Evolutionary conservation across 2,888 invertebrate genomes (phyloP), one percentile per base, ranked within the genome.

Genomic region (Synergus itoensis): DNA sequence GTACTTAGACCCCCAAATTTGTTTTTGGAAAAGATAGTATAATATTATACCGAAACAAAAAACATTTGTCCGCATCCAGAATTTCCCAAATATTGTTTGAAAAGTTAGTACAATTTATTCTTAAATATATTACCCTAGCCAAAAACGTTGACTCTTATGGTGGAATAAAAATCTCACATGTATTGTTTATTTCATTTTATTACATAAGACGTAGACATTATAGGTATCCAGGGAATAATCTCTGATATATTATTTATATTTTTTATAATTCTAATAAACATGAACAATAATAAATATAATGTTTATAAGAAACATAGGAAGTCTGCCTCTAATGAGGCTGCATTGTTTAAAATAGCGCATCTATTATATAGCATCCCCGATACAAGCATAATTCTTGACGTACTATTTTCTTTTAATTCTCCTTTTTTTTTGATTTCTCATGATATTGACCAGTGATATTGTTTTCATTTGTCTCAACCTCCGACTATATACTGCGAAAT

Each of bases 261-360:
- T 79, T 84, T 86, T 89, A 88, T 91, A 89, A 90, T 90, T 92
- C 91, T 91, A 92, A 89, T 91, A 91, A 92, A 92, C 92, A 91
- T 92, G 91, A 92, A 91, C 92, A 92, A 91, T 92, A 89, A 91
- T 92, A 91, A 92, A 91, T 91, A 91, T 90, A 91, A 89, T 88
- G 90, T 90, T 88, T 91, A 90, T 88, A 88, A 90, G 89, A 91
- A 73, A 92, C 89, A 84, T 89, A 91, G 88, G 90, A 90, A 91
- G 90, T 90, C 87, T 89, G 91, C 90, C 87, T 87, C 88, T 89
- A 91, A 90, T 90, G 89, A 91, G 90, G 89, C 90, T 89, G 91
- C 89, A 87, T 88, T 84, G 85, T 89, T 91, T 88, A 90, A 91
- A 90, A 90, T 89, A 90, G 87, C 89, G 88, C 89, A 88, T 91